Evolutionary conservation across 2,888 invertebrate genomes (phyloP), one percentile per base, ranked within the genome.

Genomic region (Apocheima hispidaria): DNA sequence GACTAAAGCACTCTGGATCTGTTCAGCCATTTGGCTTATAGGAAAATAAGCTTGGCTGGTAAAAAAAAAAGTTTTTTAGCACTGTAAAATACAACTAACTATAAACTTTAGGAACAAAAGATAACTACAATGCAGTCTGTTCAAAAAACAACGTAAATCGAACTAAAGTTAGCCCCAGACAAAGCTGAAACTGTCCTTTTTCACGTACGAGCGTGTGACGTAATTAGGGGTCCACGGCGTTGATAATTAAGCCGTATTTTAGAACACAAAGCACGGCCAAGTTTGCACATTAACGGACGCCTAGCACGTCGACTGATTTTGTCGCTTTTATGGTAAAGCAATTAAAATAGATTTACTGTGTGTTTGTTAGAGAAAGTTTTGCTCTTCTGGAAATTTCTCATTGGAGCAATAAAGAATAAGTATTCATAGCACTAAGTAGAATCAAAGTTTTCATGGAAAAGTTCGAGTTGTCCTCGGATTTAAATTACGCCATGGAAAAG

Each of bases 241-340:
- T 75, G 80, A 82, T 83, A 86, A 86, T 86, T 84, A 85, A 85
- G 81, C 81, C 74, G 85, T 85, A 81, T 85, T 84, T 82, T 68
- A 75, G 81, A n/a, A 76, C 79, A 84, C 85, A 86, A 84, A 85
- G 84, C 80, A 66, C 62, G 66, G 70, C 65, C 71, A 84, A 86
- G 82, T 86, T 86, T 81, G 77, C 69, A 77, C 78, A 85, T 86
- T 84, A 84, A 71, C 68, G 74, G 73, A 69, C 75, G 71, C 70
- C 73, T 69, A 70, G 35, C 59, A 57, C 66, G 63, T 69, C 65
- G 60, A 68, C 60, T 23, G 58, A 60, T 60, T 61, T 41, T 51
- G 56, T 48, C 55, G 51, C 51, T 48, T 52, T 54, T 50, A 58
- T 58, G 51, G 44, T 54, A 40, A 63, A 50, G 53, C 50, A 30